These are phyloP conservation scores for Sebastes glaucus DNA, from an alignment of 2,797 vertebrate species.

Conservation along the genomic window DNA sequence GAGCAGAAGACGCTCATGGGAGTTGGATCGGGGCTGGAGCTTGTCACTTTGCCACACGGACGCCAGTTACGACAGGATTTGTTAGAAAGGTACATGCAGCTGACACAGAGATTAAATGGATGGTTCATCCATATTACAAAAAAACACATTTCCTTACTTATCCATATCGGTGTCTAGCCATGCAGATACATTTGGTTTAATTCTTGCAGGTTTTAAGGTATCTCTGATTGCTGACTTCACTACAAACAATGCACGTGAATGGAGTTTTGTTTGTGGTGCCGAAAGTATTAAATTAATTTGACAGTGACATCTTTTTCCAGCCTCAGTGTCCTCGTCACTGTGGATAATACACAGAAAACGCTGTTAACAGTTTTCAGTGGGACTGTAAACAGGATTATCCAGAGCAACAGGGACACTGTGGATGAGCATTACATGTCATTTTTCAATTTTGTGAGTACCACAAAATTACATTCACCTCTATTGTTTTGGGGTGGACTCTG, in stretches of 20 bases:
- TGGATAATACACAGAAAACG: not conserved
- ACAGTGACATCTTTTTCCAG: not conserved
- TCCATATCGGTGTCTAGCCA: not conserved
- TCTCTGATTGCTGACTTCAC: not conserved
- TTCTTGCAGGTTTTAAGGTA: not conserved
- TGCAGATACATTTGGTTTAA: not conserved
- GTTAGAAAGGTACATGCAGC: constrained; percentile 84
- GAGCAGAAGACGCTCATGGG: constrained; percentile 86
- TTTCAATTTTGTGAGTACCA: not conserved
- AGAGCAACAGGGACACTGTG: not conserved
- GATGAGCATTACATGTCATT: not conserved
- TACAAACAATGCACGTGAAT: not conserved
- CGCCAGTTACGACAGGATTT: constrained; percentile 86
- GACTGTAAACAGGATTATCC: not conserved
- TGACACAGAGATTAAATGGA: not conserved
- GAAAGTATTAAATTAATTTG: not conserved
- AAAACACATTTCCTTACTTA: not conserved
- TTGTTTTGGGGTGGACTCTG: not conserved
- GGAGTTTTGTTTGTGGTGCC: not conserved
- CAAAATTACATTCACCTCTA: not conserved
- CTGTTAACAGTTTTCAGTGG: not conserved
- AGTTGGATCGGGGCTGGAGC: constrained; percentile 87
- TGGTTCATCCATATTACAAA: not conserved
- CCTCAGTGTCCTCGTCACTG: not conserved
- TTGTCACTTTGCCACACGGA: constrained; percentile 89